Conservation (phyloP, 2,113 vertebrate species). For the Syrmaticus mikado region DNA sequence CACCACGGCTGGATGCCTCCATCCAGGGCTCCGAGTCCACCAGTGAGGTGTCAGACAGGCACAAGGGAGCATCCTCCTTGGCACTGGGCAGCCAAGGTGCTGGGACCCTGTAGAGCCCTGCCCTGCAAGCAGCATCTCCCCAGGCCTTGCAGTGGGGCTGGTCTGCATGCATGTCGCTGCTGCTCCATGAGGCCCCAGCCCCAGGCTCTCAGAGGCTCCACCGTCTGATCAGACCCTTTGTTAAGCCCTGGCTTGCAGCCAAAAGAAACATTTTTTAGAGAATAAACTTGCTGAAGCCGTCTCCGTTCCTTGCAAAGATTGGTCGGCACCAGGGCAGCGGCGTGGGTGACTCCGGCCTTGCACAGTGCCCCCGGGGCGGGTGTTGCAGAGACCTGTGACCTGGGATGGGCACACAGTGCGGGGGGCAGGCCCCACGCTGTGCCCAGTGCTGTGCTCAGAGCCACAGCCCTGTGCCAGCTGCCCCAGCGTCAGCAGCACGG, state of each 20-base stretch:
- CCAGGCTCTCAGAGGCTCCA: constrained; percentile 47
- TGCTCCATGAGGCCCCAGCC: constrained; percentile 40
- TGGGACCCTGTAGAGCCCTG: neutral
- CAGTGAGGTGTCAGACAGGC: rapidly evolving
- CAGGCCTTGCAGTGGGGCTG: neutral
- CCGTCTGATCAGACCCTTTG: constrained; percentile 69
- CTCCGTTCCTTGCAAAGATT: neutral
- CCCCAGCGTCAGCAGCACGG: neutral
- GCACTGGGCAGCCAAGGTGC: neutral
- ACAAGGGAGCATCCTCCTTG: neutral
- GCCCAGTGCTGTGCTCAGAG: neutral
- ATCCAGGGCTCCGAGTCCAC: neutral
- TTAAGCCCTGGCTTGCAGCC: constrained; percentile 52
- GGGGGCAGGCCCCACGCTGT: rapidly evolving
- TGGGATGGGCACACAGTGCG: rapidly evolving
- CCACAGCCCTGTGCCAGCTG: constrained; percentile 18
- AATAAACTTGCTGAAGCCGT: constrained; percentile 43
- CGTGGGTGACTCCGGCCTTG: neutral
- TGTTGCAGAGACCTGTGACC: rapidly evolving
- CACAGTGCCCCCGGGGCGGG: rapidly evolving
- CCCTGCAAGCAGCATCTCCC: neutral
- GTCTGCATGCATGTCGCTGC: neutral
- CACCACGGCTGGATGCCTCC: rapidly evolving
- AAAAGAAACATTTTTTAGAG: constrained; percentile 69
- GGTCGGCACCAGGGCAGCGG: neutral